phyloP scores from a whole-genome alignment of 2,888 invertebrate genomes.

The Sinhomidia bicolor region DNA sequence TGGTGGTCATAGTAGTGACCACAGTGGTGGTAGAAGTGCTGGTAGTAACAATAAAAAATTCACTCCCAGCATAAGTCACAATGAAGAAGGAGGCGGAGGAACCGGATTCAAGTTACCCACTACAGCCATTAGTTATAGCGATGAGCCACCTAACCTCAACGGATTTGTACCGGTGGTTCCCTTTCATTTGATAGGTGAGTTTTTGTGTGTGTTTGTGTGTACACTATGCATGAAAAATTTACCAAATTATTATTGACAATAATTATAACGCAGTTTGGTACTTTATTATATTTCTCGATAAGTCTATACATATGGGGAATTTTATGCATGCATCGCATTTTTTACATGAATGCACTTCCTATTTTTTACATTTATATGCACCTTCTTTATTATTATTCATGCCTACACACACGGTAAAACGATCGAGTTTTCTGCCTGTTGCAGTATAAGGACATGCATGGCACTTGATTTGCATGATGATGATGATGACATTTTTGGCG shows the following conservation, averaged over 20 bases:
- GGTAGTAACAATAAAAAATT: conserved; percentile 41
- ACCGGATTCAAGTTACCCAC: conserved; percentile 57
- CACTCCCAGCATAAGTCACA: conserved; percentile 51
- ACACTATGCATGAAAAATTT: neutral
- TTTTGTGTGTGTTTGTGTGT: neutral
- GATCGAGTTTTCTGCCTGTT: too few relatives aligned
- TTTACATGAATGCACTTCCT: neutral
- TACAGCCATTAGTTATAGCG: conserved; percentile 44
- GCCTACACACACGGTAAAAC: conserved; percentile 16
- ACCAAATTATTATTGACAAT: neutral
- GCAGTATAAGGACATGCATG: conserved; percentile 30
- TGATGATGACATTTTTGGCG: conserved; percentile 19
- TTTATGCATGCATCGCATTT: neutral
- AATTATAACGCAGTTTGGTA: neutral
- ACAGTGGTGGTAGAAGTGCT: conserved; percentile 2
- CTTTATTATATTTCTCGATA: neutral
- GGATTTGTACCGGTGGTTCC: conserved; percentile 71
- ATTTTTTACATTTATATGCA: neutral
- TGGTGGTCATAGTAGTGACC: conserved; percentile 56
- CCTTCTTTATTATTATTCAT: neutral
- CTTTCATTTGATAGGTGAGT: conserved; percentile 56
- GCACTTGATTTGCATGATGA: conserved; percentile 18
- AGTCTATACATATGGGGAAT: neutral
- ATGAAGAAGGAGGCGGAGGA: conserved; percentile 51
- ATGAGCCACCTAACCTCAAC: conserved; percentile 51